Base-by-base conservation (phyloP, 1,140 invertebrate species). In the Sesamia nonagrioides region DNA sequence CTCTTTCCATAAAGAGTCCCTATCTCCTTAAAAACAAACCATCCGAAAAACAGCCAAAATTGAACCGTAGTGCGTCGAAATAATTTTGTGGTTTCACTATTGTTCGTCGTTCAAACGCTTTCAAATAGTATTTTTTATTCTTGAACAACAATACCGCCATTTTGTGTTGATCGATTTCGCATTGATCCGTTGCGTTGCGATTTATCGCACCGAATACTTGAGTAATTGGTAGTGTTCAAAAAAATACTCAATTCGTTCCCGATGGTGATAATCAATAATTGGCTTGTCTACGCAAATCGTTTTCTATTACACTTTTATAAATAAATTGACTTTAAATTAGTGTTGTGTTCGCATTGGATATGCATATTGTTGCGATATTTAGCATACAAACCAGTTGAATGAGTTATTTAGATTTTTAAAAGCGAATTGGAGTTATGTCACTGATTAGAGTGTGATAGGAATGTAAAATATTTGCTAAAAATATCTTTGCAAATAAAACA, bases 261-360 rank as follows among this genome's bases (percentile, higher is more conserved):
- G 33, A 48, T 68, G 58, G 35, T 63, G 77, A 84, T 82, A 81
- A 85, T 83, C 83, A 79, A 75, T 85, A 82, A 85, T 81, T 83
- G 77, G 69, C 63, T 81, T 79, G 78, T 58, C 48, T 63, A 68
- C 18, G 71, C 37, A 40, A 72, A 79, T 45, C 54, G 17, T 48
- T 78, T 80, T 81, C 77, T 74, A 84, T 81, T 83, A 80, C 79
- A 60, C 15, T 42, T 21, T 75, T 77, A 54, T 77, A 66, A 68
- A 54, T 66, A 54, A 66, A 77, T 68, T 77, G 74, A 50, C 15
- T 75, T 15, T 50, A 75, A 75, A 75, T 63, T 61, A 77, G 40
- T 66, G 60, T 75, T 79, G 45, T 75, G 73, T 80, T 74, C 61
- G 54, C 63, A 77, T 74, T 74, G 21, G 74, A 50, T 60, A 56